phyloP scores from a whole-genome alignment of 2,797 vertebrate genomes.

The Pachyuromys duprasi region DNA sequence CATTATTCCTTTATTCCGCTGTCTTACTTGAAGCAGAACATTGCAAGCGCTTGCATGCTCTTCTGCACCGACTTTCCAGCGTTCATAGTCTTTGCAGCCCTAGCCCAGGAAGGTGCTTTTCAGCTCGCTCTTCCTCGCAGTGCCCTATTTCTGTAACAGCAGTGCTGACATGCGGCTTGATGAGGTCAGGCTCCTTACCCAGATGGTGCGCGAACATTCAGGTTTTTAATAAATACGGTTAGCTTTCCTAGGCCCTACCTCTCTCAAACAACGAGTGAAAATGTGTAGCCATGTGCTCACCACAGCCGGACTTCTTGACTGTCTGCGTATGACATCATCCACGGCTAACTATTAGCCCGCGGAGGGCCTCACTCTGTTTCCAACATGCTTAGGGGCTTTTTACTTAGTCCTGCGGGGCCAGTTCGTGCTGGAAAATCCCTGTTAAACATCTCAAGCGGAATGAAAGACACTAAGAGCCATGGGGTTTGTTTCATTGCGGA shows the following conservation, averaged over 20 bases:
- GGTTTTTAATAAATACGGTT: background rate
- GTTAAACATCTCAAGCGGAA: background rate
- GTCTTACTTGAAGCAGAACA: background rate
- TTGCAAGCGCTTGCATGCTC: background rate
- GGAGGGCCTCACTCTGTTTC: background rate
- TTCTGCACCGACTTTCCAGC: no score
- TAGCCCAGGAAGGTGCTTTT: background rate
- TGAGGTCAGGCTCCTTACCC: background rate
- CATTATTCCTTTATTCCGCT: background rate
- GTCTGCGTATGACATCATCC: background rate
- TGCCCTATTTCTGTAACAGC: background rate
- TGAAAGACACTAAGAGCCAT: background rate
- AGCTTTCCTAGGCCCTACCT: background rate
- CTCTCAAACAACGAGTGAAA: background rate
- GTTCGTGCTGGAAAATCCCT: background rate
- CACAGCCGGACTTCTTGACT: background rate
- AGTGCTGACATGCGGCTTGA: background rate
- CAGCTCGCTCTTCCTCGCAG: no score
- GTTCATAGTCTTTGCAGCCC: background rate
- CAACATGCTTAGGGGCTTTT: background rate
- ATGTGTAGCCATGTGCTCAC: background rate
- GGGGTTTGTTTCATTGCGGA: background rate
- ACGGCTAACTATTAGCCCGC: background rate
- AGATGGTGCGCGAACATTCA: background rate
- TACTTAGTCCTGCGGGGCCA: background rate